These are phyloP conservation scores for Parazoanthus darwini DNA, from an alignment of 92 coral and sea anemone genomes.

Conservation along the genomic window DNA sequence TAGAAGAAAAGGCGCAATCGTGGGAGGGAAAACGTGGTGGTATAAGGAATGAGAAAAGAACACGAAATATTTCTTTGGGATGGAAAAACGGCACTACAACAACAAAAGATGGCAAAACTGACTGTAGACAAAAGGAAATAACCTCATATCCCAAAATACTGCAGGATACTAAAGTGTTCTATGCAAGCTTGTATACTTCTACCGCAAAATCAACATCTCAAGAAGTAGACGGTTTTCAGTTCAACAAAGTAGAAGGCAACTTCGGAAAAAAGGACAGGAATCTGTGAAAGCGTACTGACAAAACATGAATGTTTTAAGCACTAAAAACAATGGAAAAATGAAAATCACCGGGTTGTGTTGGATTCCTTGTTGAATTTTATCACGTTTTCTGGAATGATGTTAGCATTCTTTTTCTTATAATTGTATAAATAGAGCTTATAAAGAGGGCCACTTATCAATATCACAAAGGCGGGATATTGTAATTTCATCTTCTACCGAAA, in stretches of 20 bases:
- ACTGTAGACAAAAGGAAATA: too few relatives aligned
- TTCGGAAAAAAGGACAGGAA: neutral
- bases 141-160: too few relatives aligned
- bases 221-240: neutral
- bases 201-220: neutral
- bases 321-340: slow-evolving; percentile 26
- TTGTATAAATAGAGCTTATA: slow-evolving; percentile 34
- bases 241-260: neutral
- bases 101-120: too few relatives aligned
- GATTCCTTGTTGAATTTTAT: slow-evolving; percentile 28
- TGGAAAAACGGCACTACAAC: too few relatives aligned
- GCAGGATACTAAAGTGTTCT: too few relatives aligned
- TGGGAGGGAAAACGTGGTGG: too few relatives aligned
- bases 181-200: too few relatives aligned
- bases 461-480: slow-evolving; percentile 40
- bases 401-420: neutral
- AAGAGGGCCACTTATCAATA: slow-evolving; percentile 24
- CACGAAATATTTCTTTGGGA: too few relatives aligned
- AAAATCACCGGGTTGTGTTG: slow-evolving; percentile 46
- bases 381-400: slow-evolving; percentile 37
- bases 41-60: too few relatives aligned
- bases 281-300: neutral
- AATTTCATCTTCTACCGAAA: slow-evolving; percentile 7
- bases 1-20: too few relatives aligned
- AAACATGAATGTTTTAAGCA: slow-evolving; percentile 9